These are phyloP conservation scores for Fulica atra DNA, from an alignment of 2,113 vertebrate genomes.

Conservation along the genomic window DNA sequence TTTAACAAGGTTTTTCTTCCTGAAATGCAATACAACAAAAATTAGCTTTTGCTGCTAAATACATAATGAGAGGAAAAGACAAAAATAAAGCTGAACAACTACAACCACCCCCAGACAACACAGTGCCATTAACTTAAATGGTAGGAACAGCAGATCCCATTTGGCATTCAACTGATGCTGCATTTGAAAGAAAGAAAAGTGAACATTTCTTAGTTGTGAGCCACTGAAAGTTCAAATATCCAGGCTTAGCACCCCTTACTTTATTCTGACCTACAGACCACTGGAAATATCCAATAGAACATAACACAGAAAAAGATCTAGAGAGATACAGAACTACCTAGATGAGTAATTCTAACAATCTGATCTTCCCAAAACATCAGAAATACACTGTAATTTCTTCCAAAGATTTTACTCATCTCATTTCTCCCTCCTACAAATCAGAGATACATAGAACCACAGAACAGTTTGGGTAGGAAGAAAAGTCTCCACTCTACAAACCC, in stretches of 20 bases:
- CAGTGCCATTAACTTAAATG: background rate
- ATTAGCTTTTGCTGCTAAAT: background rate
- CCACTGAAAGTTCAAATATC: background rate
- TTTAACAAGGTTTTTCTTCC: background rate
- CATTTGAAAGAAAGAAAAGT: background rate
- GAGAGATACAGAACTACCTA: rapidly evolving
- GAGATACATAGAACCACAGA: background rate
- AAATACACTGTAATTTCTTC: background rate
- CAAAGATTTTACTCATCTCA: background rate
- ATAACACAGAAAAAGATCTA: background rate
- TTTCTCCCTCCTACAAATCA: background rate
- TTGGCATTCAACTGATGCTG: background rate
- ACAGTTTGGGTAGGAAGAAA: no score
- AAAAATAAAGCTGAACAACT: background rate
- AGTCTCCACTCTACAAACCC: background rate
- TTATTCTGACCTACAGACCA: background rate
- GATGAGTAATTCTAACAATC: background rate
- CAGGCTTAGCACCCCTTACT: background rate
- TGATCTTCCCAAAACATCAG: background rate
- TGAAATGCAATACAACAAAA: background rate
- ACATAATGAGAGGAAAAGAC: background rate
- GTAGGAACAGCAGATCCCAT: background rate
- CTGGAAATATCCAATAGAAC: background rate
- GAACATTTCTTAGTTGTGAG: background rate
- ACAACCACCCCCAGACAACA: background rate